Conservation (phyloP, 2,113 vertebrate genomes). For the Anser cygnoides region DNA sequence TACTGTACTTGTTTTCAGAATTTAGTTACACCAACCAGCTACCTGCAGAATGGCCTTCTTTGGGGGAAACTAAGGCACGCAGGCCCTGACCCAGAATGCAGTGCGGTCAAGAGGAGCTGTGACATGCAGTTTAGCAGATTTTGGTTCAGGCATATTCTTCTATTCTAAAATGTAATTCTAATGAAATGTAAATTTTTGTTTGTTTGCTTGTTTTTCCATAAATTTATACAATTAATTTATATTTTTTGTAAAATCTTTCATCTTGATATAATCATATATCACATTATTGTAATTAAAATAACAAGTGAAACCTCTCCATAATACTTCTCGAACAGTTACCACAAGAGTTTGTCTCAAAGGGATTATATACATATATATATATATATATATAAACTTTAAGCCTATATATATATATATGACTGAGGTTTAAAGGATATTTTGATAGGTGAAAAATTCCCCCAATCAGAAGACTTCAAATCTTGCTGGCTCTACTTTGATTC, state of each 20-base stretch:
- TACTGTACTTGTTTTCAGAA: conserved; percentile 47
- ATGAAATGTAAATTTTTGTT: neutral
- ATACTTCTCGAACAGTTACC: neutral
- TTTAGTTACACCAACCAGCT: neutral
- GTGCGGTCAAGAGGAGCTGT: neutral
- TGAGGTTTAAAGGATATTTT: neutral
- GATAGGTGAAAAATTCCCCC: neutral
- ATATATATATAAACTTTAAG: neutral
- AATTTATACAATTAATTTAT: neutral
- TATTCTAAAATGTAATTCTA: neutral
- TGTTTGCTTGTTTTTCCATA: neutral
- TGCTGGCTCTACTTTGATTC: neutral
- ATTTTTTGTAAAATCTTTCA: neutral
- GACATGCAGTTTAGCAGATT: neutral
- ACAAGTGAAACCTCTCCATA: neutral
- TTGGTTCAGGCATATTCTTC: neutral
- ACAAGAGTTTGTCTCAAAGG: neutral
- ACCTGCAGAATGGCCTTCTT: neutral
- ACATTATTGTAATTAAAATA: neutral
- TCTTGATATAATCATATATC: neutral
- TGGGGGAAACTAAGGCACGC: neutral
- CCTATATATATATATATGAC: neutral
- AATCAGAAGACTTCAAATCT: neutral
- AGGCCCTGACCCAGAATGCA: neutral
- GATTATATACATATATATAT: neutral